Evolutionary conservation across 2,113 vertebrate genomes (phyloP), one percentile per base, ranked within the genome.

Genomic region (Etheostoma spectabile): DNA sequence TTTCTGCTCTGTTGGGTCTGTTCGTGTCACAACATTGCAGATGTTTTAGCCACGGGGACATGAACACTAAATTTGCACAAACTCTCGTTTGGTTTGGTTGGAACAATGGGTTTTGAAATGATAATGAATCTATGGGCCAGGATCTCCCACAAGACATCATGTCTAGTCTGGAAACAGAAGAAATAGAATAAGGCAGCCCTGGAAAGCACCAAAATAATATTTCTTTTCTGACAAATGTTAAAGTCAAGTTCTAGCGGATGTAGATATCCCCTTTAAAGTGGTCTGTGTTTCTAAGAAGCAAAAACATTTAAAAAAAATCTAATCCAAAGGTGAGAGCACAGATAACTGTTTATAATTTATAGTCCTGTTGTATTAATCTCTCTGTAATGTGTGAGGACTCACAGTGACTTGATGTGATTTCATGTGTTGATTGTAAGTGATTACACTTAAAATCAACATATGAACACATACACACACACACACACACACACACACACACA

Each of bases 51-150:
- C 88, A 87, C 67, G 71, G 83, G 88, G 88, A 92, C 89, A 84
- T 70, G 82, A 87, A 81, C 86, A 79, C 82, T 80, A 88, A 78
- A 91, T 92, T 89, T 91, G 76, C 87, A 89, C 80, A 92, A 75
- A 89, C 90, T 82, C 85, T 91, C 80, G 88, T 82, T 56, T 80
- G 69, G 22, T 86, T 88, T 91, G 85, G 77, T 82, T 79, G 83
- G 89, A 89, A 88, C 90, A 90, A 76, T 83, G 81, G 81, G 86
- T 94, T 92, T 94, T 93, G 90, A 93, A 91, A 92, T 92, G 93
- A 91, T 93, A 92, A 94, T 92, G 90, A 93, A 88, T 91, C 85
- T 80, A 88, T 83, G 86, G 84, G 85, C 86, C 84, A 60, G 82
- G 66, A 82, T 88, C 75, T 91, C 88, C 84, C 88, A 80, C 85